A percentile compares a stretch with the other conserved stretches of the same genome.
Evolutionary conservation across 2,113 vertebrate genomes (phyloP).

Genomic region (Rhynchomys soricoides): DNA sequence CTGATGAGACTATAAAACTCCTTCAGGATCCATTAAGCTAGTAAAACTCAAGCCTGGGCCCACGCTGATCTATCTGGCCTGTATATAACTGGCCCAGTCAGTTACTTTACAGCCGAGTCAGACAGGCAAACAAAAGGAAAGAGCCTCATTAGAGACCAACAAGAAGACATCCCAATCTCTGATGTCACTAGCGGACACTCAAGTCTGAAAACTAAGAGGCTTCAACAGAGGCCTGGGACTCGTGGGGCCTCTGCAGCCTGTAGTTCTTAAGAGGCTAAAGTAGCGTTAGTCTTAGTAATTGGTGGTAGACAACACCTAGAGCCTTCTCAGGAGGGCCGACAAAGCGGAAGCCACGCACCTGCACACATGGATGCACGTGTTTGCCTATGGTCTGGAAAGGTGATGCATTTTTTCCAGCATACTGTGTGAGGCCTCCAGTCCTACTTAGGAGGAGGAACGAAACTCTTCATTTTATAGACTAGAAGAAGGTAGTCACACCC

Average conservation of each 20-base stretch:
- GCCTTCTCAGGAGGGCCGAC: background rate
- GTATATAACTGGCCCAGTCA: background rate
- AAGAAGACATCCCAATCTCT: background rate
- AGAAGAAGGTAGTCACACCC: background rate
- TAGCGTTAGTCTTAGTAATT: background rate
- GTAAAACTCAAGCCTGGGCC: background rate
- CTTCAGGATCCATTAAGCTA: background rate
- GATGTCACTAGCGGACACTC: constrained; percentile 2
- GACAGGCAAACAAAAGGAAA: background rate
- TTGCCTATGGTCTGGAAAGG: accelerated
- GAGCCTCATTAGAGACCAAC: constrained; percentile 2
- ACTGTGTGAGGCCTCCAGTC: background rate
- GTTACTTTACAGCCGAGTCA: background rate
- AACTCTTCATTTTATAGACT: background rate
- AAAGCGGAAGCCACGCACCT: background rate
- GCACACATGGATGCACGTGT: accelerated
- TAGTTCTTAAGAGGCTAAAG: background rate
- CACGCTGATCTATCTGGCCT: background rate
- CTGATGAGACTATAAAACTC: background rate
- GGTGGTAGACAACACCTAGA: background rate
- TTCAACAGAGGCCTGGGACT: background rate
- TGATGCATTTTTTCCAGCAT: background rate
- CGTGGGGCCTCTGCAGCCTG: background rate
- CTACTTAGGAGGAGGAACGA: background rate
- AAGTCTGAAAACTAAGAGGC: background rate